Percentiles rank a stretch among this genome's conserved stretches.
Conservation (phyloP, 2,797 vertebrate species). For the Micropoecilia bifurca region DNA sequence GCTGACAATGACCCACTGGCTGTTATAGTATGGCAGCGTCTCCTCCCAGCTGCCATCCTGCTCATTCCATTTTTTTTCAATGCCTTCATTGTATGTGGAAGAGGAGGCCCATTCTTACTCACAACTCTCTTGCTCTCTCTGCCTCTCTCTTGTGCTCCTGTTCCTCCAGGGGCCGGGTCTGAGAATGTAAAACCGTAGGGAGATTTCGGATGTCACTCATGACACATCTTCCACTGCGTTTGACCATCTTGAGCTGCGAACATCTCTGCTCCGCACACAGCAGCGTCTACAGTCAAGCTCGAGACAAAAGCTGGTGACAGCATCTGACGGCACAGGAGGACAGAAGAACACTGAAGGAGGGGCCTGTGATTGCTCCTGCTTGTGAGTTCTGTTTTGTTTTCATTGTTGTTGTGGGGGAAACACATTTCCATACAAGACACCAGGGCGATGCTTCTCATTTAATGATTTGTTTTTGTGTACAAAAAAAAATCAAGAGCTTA, state of each 20-base stretch:
- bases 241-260: conserved; percentile 37
- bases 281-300: conserved; percentile 44
- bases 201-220: conserved; percentile 61
- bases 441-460: conserved; percentile 4
- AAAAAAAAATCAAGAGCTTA: conserved; percentile 19
- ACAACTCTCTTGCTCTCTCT: conserved; percentile 73
- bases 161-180: conserved; percentile 72
- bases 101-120: conserved; percentile 78
- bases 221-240: conserved; percentile 43
- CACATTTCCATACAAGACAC: conserved; percentile 36
- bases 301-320: conserved; percentile 53
- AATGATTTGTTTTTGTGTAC: conserved; percentile 22
- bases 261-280: conserved; percentile 32
- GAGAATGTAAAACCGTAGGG: conserved; percentile 65
- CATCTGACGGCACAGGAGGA: conserved; percentile 18
- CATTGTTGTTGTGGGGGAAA: conserved; percentile 28
- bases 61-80: conserved; percentile 67
- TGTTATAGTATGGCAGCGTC: conserved; percentile 49
- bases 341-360: conserved; percentile 44
- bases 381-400: conserved; percentile 77
- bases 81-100: conserved; percentile 75
- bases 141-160: conserved; percentile 76
- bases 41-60: conserved; percentile 61
- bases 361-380: conserved; percentile 56
- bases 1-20: conserved; percentile 46